These are phyloP conservation scores for Eugnorisma glareosa DNA, from an alignment of 2,888 invertebrate genomes.

Conservation along the genomic window DNA sequence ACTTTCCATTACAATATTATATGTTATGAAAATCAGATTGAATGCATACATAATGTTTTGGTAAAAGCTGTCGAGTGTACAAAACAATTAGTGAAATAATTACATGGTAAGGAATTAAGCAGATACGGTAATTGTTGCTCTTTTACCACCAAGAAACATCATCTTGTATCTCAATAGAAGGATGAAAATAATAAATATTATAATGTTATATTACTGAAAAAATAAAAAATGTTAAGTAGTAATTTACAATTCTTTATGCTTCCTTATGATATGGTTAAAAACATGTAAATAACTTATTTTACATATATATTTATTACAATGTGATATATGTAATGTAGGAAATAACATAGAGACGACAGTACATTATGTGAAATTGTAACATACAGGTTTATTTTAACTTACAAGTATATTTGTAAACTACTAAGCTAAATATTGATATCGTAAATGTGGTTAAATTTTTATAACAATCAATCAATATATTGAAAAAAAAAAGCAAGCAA, in stretches of 20 bases:
- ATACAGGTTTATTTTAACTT: background rate
- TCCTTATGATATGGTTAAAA: background rate
- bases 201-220: background rate
- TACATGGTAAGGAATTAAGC: background rate
- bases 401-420: background rate
- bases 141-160: background rate
- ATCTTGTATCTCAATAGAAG: background rate
- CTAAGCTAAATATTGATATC: background rate
- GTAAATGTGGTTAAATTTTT: background rate
- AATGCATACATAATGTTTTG: background rate
- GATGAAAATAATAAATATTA: background rate
- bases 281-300: constrained; percentile 2
- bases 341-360: background rate
- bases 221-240: background rate
- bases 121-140: background rate
- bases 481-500: background rate
- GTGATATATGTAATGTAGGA: background rate
- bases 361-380: background rate
- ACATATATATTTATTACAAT: background rate
- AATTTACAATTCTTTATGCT: background rate
- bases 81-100: background rate
- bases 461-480: background rate
- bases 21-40: background rate
- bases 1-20: background rate
- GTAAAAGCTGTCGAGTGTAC: background rate